Evolutionary conservation across 2,797 vertebrate species (phyloP), one percentile per base, ranked within the genome.

Genomic region (Sebastes glaucus): DNA sequence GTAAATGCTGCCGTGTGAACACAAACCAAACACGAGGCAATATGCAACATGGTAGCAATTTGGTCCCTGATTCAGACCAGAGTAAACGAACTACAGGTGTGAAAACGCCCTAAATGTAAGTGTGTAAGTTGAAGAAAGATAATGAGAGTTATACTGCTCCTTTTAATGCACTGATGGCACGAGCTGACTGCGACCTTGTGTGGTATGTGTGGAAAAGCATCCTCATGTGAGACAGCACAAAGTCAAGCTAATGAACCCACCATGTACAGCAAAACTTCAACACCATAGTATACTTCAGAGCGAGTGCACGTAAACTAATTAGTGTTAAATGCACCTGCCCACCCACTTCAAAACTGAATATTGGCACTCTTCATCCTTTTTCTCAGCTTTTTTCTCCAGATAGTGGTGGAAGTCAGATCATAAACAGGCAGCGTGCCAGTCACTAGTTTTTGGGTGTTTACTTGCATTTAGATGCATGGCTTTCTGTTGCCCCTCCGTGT

Each of bases 221-320:
- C 62, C 63, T 65, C 62, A 71, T 27, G 28, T 70, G 63, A 77
- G 63, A 64, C 30, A 27, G 46, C 61, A 32, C 63, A 49, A 49
- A 65, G 57, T 76, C 33, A 78, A 68, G 56, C 30, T 78, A 65
- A 81, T 83, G 72, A 81, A 81, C 74, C 77, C 13, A 18, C 7
- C 59, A 5, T 35, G 42, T 55, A 59, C 53, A 33, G 1, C 8
- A 22, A n/a, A 9, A 35, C 67, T 66, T 56, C 35, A 70, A 72
- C 23, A 53, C 27, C 0, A 2, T 22, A 46, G 16, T 32, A 14
- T 1, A n/a, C 33, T 27, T 42, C 6, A 55, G 46, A 77, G 46
- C 5, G 11, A 42, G 49, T 59, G 72, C 14, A 32, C 25, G 49
- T 13, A 32, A 13, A 35, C 35, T 27, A 75, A 74, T 84, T 66